Evolutionary conservation across 2,888 invertebrate genomes (phyloP).

Genomic region (Lordiphosa fenestrarum): DNA sequence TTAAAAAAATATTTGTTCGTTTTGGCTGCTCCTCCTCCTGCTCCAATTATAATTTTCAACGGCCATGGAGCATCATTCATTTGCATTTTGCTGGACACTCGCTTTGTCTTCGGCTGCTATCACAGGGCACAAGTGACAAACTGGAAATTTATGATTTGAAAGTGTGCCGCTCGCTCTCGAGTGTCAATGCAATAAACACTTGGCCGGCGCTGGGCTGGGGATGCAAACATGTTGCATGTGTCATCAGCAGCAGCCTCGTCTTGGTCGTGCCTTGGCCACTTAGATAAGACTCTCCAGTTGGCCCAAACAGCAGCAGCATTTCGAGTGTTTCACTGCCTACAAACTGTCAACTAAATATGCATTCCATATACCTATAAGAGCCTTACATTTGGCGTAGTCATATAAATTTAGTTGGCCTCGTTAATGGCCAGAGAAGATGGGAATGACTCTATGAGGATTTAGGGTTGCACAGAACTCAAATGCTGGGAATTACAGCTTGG

Average conservation of each 20-base stretch:
- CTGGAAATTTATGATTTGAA: constrained; percentile 71
- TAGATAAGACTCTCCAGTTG: constrained; percentile 54
- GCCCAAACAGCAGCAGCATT: constrained; percentile 21
- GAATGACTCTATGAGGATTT: constrained; percentile 28
- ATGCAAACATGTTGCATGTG: constrained; percentile 59
- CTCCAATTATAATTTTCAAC: constrained; percentile 73
- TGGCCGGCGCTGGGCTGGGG: constrained; percentile 20
- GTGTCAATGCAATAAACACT: constrained; percentile 75
- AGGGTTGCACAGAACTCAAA: constrained; percentile 15
- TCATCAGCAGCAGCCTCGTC: constrained; percentile 54
- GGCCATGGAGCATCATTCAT: constrained; percentile 58
- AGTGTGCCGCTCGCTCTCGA: constrained; percentile 59
- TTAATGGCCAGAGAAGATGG: constrained; percentile 43
- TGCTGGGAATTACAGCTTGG: too few species aligned
- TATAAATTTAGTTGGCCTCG: constrained; percentile 58
- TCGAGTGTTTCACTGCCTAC: constrained; percentile 29
- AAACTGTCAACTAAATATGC: constrained; percentile 69
- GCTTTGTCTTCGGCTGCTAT: constrained; percentile 55
- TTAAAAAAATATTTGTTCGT: constrained; percentile 47
- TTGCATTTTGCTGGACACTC: constrained; percentile 50
- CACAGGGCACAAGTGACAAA: constrained; percentile 67
- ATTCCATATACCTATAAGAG: constrained; percentile 55
- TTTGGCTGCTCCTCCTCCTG: constrained; percentile 26
- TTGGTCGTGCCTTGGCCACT: constrained; percentile 65
- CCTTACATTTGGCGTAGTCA: constrained; percentile 54